phyloP scores from a whole-genome alignment of 23 tunicate species.

The Halocynthia roretzi region DNA sequence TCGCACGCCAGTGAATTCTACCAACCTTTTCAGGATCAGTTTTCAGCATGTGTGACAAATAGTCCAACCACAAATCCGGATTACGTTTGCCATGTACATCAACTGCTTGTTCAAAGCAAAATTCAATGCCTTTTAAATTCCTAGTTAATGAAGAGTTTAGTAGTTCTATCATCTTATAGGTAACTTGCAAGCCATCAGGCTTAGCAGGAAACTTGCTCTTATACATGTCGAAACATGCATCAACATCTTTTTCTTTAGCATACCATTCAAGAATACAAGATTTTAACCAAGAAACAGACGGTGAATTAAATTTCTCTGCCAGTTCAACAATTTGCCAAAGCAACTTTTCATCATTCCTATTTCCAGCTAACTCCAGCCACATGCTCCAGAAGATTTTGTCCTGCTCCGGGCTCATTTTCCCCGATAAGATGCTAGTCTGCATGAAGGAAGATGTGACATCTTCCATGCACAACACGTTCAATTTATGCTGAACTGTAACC shows the following conservation, averaged over 20 bases:
- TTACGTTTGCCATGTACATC: conserved; percentile 20
- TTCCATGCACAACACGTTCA: no score
- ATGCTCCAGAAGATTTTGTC: conserved; percentile 32
- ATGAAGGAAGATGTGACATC: no score
- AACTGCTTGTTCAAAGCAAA: conserved; percentile 49
- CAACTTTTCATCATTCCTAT: conserved; percentile 10
- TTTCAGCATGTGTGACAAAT: conserved; percentile 22
- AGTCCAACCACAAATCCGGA: conserved; percentile 59
- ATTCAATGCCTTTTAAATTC: neutral
- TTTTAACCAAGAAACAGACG: neutral
- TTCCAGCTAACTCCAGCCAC: conserved; percentile 43
- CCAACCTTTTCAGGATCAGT: conserved; percentile 17
- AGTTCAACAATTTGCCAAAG: neutral
- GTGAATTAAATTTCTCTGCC: neutral
- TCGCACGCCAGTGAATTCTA: conserved; percentile 65
- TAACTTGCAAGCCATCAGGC: conserved; percentile 12
- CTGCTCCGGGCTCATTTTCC: conserved; percentile 2
- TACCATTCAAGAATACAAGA: conserved; percentile 8
- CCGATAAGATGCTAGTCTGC: no score
- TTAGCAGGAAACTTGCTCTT: neutral
- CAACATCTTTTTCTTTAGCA: neutral
- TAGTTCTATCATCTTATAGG: conserved; percentile 13
- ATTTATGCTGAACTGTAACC: no score
- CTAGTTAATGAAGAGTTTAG: conserved; percentile 5
- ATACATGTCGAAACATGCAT: neutral